These are phyloP conservation scores for Macaria liturata DNA, from an alignment of 2,888 invertebrate genomes.

Conservation along the genomic window DNA sequence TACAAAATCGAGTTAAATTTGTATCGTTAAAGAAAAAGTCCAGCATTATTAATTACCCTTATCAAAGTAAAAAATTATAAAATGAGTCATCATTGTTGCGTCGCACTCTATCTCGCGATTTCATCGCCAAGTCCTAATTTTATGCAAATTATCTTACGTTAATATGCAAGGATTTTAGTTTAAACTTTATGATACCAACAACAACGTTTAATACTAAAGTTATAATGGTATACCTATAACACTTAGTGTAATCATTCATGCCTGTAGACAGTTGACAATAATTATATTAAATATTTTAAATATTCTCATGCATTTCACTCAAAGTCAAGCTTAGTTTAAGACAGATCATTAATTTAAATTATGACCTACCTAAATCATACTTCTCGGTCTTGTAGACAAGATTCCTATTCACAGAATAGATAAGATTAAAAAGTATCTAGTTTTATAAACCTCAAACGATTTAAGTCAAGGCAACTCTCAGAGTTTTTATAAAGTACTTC, in stretches of 20 bases:
- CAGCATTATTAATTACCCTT: conserved; percentile 25
- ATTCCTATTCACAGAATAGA: conserved; percentile 29
- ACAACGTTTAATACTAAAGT: no score
- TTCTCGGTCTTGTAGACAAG: conserved; percentile 18
- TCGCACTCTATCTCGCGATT: conserved; percentile 16
- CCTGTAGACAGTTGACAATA: no score
- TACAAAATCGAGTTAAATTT: no score
- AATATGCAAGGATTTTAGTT: conserved; percentile 4
- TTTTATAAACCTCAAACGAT: conserved; percentile 10
- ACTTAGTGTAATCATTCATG: conserved; percentile 4
- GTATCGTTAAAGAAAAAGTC: conserved; percentile 28
- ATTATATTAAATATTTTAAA: not conserved
- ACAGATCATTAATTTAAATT: conserved; percentile 6
- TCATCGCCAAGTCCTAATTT: conserved; percentile 7
- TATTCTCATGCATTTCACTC: not conserved
- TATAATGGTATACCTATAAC: no score
- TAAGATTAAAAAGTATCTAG: conserved; percentile 10
- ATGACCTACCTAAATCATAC: conserved; percentile 15
- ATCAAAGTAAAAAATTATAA: conserved; percentile 21
- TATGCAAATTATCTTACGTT: conserved; percentile 5
- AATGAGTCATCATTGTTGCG: conserved; percentile 10
- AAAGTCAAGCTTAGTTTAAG: conserved; percentile 2
- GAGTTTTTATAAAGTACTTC: conserved; percentile 8
- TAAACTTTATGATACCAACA: conserved; percentile 5
- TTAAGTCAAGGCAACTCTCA: conserved; percentile 12